Evolutionary conservation across 2,888 invertebrate genomes (phyloP), one percentile per base, ranked within the genome.

Genomic region (Drosophila kuntzei): DNA sequence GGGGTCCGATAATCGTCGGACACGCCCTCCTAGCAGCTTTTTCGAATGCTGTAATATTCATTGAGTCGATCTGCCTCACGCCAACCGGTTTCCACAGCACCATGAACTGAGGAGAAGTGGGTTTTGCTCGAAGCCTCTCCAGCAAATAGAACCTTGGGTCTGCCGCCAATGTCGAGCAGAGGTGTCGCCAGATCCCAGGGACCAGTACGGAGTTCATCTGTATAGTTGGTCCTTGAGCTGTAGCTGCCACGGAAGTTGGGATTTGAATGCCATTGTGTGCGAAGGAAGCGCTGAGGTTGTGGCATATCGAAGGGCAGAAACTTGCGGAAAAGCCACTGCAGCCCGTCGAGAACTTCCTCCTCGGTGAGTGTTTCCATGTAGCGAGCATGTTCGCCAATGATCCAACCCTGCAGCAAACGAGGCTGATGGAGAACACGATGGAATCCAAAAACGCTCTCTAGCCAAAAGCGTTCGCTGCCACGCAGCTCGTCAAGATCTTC

Each of bases 71-170:
- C 93, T 0, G 96, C 96, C 88, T 96, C 96, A 18, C 96, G 93
- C 89, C 94, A 94, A 0, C 96, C 96, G n/a, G 94, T 93, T 85
- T 95, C 96, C 0, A 95, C 91, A 0, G 96, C 96, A 0, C 96
- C 96, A 83, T 96, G 95, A 0, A 95, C 95, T 0, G 95, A 94
- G 0, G 94, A 93, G 85, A 94, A 95, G 82, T 93, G 94, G 64
- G 94, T 94, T 46, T 93, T 93, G 9, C 95, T 94, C 0, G 95
- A 94, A 0, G 95, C 95, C 90, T 95, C 95, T 0, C 95, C 95
- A 1, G 95, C 95, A 83, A 95, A 95, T 69, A 94, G 94, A 0
- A 95, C 90, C 0, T 94, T 90, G 34, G 95, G 93, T 47, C 91
- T 91, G 39, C 91, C 91, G 5, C 51, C 61, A 0, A 55, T 6